A percentile compares a stretch with the other conserved stretches of the same genome.
These are phyloP conservation scores for Papilio polyxenes DNA, from an alignment of 1,140 invertebrate species.

Conservation along the genomic window DNA sequence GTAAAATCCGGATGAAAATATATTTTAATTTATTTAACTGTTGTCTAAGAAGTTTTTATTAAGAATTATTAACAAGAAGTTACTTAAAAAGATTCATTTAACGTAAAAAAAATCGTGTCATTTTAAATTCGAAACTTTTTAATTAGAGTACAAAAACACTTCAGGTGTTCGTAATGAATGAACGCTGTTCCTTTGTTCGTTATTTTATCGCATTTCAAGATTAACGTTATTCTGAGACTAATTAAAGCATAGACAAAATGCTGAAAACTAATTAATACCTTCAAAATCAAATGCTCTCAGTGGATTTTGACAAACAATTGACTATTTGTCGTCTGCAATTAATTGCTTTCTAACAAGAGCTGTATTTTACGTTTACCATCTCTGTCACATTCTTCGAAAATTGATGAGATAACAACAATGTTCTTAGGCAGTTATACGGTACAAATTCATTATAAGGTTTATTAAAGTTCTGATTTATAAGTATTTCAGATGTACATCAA, in stretches of 20 bases:
- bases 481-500: no score
- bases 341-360: background rate
- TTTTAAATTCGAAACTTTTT: slow-evolving; percentile 1
- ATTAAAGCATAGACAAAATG: background rate
- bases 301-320: background rate
- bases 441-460: no score
- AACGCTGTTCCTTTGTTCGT: background rate
- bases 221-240: background rate
- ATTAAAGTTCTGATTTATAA: no score
- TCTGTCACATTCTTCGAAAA: no score
- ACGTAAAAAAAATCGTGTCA: background rate
- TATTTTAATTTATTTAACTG: no score
- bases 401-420: no score
- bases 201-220: background rate
- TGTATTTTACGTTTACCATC: no score
- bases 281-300: background rate
- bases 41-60: background rate
- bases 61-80: background rate
- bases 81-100: background rate
- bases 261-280: background rate
- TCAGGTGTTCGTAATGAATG: slow-evolving; percentile 2
- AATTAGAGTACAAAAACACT: background rate
- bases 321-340: background rate
- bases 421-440: no score
- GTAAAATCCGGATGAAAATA: no score